A percentile compares a stretch with the other conserved stretches of the same genome.
Evolutionary conservation across 2,113 vertebrate genomes (phyloP).

Genomic region (Anoplopoma fimbria): DNA sequence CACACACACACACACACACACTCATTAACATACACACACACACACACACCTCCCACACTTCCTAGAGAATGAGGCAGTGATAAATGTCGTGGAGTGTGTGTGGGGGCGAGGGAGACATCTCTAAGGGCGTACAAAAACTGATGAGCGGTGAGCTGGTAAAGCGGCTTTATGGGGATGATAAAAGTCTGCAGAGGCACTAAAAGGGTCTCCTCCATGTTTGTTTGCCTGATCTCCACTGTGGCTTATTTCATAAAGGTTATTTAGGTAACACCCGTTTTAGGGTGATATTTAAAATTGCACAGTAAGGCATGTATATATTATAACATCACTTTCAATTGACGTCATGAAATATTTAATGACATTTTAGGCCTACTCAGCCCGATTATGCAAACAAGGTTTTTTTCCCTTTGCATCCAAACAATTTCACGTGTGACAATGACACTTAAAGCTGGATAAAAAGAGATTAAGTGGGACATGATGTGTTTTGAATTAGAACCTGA

Average conservation of each 20-base stretch:
- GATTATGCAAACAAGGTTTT: not conserved
- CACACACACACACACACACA: slow-evolving; percentile 19
- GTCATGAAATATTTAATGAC: not conserved
- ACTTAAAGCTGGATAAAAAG: not conserved
- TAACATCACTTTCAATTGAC: not conserved
- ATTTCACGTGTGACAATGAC: not conserved
- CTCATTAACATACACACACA: not conserved
- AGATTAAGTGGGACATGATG: not conserved
- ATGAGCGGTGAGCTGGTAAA: slow-evolving; percentile 37
- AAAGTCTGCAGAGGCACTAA: slow-evolving; percentile 33
- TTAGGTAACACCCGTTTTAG: not conserved
- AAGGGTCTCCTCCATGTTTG: not conserved
- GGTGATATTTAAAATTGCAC: not conserved
- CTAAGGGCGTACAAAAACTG: slow-evolving; percentile 29
- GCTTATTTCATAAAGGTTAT: not conserved
- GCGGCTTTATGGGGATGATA: slow-evolving; percentile 50
- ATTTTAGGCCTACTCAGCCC: not conserved
- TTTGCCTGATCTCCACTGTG: not conserved
- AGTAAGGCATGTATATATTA: too few relatives aligned
- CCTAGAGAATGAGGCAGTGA: slow-evolving; percentile 58
- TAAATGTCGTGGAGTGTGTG: slow-evolving; percentile 39
- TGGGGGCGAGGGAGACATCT: slow-evolving; percentile 27
- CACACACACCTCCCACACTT: slow-evolving; percentile 27
- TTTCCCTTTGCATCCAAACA: not conserved
- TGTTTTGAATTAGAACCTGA: not conserved